phyloP scores from a whole-genome alignment of 2,113 vertebrate species.

The Alexandromys fortis region DNA sequence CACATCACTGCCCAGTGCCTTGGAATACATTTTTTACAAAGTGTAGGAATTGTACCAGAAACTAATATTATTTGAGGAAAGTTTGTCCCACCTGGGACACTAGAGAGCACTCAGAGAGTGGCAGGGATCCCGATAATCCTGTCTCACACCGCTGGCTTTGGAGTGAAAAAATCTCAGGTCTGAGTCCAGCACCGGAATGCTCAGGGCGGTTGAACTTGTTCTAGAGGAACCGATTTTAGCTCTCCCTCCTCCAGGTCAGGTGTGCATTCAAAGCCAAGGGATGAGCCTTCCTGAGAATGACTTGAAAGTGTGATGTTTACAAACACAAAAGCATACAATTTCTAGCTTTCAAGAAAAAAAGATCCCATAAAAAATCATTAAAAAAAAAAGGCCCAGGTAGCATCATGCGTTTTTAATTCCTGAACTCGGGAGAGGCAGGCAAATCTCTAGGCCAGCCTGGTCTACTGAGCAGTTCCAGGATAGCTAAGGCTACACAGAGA shows the following conservation, averaged over 20 bases:
- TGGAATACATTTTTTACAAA: conserved; percentile 89
- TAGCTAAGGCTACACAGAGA: background rate
- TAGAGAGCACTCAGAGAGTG: conserved; percentile 88
- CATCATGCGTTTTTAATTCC: background rate
- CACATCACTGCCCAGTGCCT: conserved; percentile 63
- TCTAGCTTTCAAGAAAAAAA: background rate
- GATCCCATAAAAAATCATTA: background rate
- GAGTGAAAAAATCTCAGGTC: conserved; percentile 86
- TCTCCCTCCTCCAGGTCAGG: conserved; percentile 31
- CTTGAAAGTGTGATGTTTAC: conserved; percentile 20
- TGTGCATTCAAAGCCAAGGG: conserved; percentile 29
- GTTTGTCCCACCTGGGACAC: conserved; percentile 91
- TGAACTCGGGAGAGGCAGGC: background rate
- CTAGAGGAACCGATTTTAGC: background rate
- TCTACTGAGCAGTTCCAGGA: background rate
- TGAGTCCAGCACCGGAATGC: conserved; percentile 82
- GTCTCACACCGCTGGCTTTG: conserved; percentile 90
- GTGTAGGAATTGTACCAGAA: conserved; percentile 91
- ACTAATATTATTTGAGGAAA: conserved; percentile 91
- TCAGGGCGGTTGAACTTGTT: background rate
- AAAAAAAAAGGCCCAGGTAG: background rate
- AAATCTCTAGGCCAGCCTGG: background rate
- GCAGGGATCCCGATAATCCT: conserved; percentile 93
- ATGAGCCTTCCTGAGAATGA: background rate
- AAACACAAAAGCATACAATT: background rate